Percentiles rank a stretch among this genome's conserved stretches.
phyloP scores from a whole-genome alignment of 2,797 vertebrate genomes.

The Poecile montanus region DNA sequence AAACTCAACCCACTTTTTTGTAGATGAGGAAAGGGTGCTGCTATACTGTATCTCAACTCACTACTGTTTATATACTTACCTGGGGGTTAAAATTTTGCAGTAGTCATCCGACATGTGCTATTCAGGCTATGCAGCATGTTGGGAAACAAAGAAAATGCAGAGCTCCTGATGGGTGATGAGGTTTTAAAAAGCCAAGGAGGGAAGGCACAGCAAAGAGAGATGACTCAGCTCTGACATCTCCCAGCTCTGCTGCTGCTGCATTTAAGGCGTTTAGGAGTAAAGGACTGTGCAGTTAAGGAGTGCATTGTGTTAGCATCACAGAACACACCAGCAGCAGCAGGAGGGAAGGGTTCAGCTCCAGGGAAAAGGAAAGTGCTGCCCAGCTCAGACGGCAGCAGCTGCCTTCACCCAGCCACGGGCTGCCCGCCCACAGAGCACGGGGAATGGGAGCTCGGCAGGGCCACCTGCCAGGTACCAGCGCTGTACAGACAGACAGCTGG shows the following conservation, averaged over 20 bases:
- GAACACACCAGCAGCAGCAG: not conserved
- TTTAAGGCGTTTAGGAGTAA: not conserved
- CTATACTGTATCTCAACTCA: not conserved
- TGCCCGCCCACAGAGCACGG: rapidly evolving
- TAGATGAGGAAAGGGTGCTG: not conserved
- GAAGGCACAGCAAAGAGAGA: not conserved
- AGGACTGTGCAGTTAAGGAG: not conserved
- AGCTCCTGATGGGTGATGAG: not conserved
- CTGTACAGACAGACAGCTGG: slow-evolving; percentile 2
- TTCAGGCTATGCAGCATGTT: not conserved
- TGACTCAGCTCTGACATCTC: not conserved
- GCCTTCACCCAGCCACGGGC: not conserved
- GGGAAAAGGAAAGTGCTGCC: not conserved
- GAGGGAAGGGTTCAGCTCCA: not conserved
- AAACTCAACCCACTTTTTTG: not conserved
- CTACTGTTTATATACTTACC: not conserved
- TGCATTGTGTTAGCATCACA: not conserved
- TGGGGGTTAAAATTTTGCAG: not conserved
- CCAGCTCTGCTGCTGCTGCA: not conserved
- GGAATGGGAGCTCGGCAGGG: not conserved
- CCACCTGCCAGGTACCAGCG: not conserved
- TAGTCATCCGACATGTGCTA: not conserved
- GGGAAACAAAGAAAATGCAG: not conserved
- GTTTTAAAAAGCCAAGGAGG: not conserved
- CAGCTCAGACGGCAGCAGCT: not conserved